These are phyloP conservation scores for Scaptomyza graminum DNA, from an alignment of 1,140 invertebrate species.

Conservation along the genomic window DNA sequence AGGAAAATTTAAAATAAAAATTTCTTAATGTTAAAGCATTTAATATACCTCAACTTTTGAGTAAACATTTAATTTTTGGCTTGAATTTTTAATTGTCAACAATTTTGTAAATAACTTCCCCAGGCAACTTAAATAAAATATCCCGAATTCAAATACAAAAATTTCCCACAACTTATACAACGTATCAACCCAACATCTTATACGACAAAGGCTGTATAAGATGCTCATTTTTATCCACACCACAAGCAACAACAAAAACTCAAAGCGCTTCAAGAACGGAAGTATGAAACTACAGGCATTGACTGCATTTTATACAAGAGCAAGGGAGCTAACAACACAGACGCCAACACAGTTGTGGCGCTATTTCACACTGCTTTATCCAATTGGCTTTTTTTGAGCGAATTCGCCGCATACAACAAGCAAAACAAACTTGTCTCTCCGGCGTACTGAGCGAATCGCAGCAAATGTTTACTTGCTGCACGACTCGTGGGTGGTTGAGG, in stretches of 20 bases:
- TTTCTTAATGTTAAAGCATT: slow-evolving; percentile 30
- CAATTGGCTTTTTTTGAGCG: slow-evolving; percentile 74
- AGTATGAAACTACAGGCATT: slow-evolving; percentile 41
- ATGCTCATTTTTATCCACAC: slow-evolving; percentile 66
- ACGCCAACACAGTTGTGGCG: slow-evolving; percentile 29
- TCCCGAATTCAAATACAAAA: slow-evolving; percentile 23
- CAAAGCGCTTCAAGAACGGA: slow-evolving; percentile 52
- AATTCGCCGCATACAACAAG: slow-evolving; percentile 67
- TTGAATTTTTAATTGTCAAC: neutral
- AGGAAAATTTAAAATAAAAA: slow-evolving; percentile 19
- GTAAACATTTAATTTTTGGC: neutral
- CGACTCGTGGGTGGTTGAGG: slow-evolving; percentile 40
- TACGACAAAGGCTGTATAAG: slow-evolving; percentile 23
- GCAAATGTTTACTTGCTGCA: slow-evolving; percentile 50
- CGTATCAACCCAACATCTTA: slow-evolving; percentile 15
- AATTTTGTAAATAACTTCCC: neutral
- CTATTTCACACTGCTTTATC: slow-evolving; percentile 52
- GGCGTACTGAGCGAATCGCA: slow-evolving; percentile 12
- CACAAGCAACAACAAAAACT: slow-evolving; percentile 43
- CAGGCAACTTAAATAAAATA: neutral
- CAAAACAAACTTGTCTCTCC: slow-evolving; percentile 36
- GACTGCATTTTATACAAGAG: slow-evolving; percentile 24
- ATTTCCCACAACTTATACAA: slow-evolving; percentile 33
- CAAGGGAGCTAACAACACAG: slow-evolving; percentile 40
- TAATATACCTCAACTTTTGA: neutral